Percentiles rank a stretch among this genome's conserved stretches.
Evolutionary conservation across 2,113 vertebrate species (phyloP).

Genomic region (Eurypyga helias): DNA sequence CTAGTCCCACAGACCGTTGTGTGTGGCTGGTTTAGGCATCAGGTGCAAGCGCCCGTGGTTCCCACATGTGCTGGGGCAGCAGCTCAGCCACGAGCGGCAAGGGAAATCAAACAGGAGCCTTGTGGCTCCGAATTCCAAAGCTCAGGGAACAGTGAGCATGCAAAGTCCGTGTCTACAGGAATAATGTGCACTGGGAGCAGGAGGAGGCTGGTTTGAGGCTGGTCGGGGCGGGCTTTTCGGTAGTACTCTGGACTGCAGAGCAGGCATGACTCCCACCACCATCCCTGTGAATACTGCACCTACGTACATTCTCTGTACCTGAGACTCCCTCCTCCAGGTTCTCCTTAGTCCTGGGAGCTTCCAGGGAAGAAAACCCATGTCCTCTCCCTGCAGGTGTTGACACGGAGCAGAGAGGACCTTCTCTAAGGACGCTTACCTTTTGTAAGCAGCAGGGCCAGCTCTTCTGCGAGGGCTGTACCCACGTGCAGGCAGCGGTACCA

Average conservation of each 20-base stretch:
- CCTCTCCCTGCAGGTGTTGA: not conserved
- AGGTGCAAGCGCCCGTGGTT: not conserved
- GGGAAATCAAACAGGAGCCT: not conserved
- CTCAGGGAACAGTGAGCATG: not conserved
- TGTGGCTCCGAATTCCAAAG: not conserved
- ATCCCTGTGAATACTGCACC: not conserved
- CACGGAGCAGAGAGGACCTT: not conserved
- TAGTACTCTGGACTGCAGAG: not conserved
- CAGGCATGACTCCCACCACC: not conserved
- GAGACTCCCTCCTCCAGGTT: not conserved
- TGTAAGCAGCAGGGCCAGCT: not conserved
- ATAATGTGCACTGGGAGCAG: not conserved
- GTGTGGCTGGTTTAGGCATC: not conserved
- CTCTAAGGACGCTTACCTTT: not conserved
- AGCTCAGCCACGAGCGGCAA: rapidly evolving
- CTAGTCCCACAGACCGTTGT: not conserved
- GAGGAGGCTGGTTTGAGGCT: not conserved
- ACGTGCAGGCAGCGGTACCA: not conserved
- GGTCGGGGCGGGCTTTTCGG: not conserved
- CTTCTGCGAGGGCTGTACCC: not conserved
- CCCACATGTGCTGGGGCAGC: rapidly evolving
- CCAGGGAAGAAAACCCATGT: not conserved
- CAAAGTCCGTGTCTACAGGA: not conserved
- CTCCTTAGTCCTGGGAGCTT: not conserved
- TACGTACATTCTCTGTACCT: not conserved